These are phyloP conservation scores for Thaumatotibia leucotreta DNA, from an alignment of 1,140 invertebrate genomes.

Conservation along the genomic window DNA sequence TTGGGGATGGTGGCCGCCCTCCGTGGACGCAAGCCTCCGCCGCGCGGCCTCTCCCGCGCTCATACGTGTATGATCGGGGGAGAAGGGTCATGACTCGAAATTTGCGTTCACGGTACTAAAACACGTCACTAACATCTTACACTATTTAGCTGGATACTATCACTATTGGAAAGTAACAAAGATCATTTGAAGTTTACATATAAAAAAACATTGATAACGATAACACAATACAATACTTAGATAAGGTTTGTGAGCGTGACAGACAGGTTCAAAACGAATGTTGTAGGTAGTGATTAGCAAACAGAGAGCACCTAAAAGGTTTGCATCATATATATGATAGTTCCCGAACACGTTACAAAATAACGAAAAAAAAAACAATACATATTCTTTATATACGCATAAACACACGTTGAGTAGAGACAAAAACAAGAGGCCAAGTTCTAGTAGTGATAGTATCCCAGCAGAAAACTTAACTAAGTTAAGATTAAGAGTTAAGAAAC, in stretches of 20 bases:
- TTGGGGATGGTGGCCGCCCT: neutral
- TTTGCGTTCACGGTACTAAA: slow-evolving; percentile 17
- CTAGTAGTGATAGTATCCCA: slow-evolving; percentile 5
- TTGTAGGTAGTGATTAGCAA: no score
- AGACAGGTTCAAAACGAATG: neutral
- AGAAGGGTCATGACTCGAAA: slow-evolving; percentile 29
- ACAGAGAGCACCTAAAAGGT: no score
- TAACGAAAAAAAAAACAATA: no score
- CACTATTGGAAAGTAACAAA: neutral
- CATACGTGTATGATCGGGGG: slow-evolving; percentile 38
- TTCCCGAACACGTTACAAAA: no score
- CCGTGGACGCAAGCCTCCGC: neutral
- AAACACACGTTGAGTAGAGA: no score
- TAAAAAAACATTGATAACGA: no score
- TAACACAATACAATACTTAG: neutral
- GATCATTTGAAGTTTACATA: neutral
- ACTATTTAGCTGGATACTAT: neutral
- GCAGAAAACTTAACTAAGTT: slow-evolving; percentile 11
- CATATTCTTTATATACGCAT: no score
- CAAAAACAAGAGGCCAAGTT: neutral
- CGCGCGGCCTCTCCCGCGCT: slow-evolving; percentile 22
- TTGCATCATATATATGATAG: no score
- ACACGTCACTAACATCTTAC: slow-evolving; percentile 12
- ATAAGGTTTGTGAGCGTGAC: neutral
- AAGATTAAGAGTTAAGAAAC: slow-evolving; percentile 14